A percentile compares a stretch with the other conserved stretches of the same genome.
phyloP scores from a whole-genome alignment of 2,113 vertebrate genomes.

The Fulica atra region DNA sequence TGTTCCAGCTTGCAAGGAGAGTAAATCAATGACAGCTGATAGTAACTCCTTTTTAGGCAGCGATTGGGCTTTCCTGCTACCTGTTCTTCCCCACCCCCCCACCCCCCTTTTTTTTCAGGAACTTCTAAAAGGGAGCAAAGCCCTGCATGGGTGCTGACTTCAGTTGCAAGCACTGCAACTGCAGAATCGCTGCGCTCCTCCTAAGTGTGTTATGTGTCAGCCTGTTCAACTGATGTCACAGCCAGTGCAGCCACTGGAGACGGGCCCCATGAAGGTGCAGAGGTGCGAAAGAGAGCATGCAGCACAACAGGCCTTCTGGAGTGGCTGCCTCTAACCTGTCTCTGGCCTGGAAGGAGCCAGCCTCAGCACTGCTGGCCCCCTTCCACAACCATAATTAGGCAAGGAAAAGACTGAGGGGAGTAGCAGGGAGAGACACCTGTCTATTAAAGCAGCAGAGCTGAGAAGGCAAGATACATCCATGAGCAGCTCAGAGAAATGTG shows the following conservation, averaged over 20 bases:
- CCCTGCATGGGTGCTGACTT: background rate
- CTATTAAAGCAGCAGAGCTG: background rate
- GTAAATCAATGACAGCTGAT: background rate
- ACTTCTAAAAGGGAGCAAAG: background rate
- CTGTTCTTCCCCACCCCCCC: background rate
- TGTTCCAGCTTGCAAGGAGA: background rate
- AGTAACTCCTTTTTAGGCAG: background rate
- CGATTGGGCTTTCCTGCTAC: background rate
- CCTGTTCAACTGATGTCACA: background rate
- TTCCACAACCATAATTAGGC: background rate
- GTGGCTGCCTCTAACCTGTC: background rate
- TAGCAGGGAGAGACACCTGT: background rate
- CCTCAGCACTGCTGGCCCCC: background rate
- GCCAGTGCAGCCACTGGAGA: background rate
- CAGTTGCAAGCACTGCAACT: background rate
- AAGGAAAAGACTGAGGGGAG: background rate
- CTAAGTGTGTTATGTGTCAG: fast-evolving
- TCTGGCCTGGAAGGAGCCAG: background rate
- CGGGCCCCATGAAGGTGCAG: fast-evolving
- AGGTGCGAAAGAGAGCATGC: background rate
- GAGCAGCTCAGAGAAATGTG: background rate
- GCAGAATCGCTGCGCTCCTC: fast-evolving
- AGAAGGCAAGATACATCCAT: background rate
- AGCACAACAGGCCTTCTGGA: fast-evolving
- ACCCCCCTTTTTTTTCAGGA: background rate